These are phyloP conservation scores for Drosophila barbarae DNA, from an alignment of 2,888 invertebrate genomes.

Conservation along the genomic window DNA sequence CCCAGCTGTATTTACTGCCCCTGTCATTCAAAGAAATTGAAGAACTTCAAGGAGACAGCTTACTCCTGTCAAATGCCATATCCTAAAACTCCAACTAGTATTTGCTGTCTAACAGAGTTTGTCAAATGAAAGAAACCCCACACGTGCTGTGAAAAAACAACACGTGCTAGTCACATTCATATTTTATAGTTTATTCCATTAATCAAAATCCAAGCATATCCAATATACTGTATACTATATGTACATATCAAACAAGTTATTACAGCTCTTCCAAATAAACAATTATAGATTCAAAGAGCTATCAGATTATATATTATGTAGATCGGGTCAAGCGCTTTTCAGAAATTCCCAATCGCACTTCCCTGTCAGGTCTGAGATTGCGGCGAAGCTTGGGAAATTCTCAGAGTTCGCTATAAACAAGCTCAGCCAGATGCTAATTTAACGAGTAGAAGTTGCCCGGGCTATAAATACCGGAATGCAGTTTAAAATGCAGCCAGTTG, in stretches of 20 bases:
- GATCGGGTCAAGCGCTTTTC: conserved; percentile 5
- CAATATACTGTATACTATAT: not conserved
- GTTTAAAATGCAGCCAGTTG: conserved; percentile 3
- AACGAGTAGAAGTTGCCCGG: not conserved
- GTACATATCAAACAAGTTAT: conserved; percentile 12
- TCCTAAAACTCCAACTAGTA: not conserved
- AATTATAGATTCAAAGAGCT: conserved; percentile 10
- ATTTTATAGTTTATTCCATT: not conserved
- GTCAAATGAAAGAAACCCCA: no score
- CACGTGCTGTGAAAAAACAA: not conserved
- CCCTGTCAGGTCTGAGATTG: conserved; percentile 9
- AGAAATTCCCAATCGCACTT: conserved; percentile 33
- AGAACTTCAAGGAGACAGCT: not conserved
- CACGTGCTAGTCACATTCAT: not conserved
- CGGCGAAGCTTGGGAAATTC: conserved; percentile 29
- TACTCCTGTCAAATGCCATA: not conserved
- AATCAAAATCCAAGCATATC: not conserved
- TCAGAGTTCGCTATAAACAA: conserved; percentile 27
- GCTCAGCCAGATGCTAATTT: conserved; percentile 16
- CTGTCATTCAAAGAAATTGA: not conserved
- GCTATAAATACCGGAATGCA: conserved; percentile 23
- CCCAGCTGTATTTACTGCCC: not conserved
- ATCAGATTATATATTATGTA: conserved; percentile 10
- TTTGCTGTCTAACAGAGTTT: not conserved
- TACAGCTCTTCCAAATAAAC: conserved; percentile 24